Base-by-base conservation (phyloP, 2,113 vertebrate species). In the Lucifuga dentata region DNA sequence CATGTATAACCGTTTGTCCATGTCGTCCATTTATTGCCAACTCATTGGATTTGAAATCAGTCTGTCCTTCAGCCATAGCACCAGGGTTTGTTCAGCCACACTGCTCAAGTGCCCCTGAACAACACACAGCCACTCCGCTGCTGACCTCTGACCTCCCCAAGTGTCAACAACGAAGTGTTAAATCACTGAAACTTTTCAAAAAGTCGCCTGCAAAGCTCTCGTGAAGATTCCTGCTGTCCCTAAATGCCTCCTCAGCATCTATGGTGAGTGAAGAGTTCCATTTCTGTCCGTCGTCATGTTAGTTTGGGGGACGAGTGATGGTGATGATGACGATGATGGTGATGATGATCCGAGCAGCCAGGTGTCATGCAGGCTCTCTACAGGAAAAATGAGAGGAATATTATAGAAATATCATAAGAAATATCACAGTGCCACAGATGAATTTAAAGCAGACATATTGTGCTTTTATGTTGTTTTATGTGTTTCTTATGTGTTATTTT, bases 241-340 rank as follows among this genome's bases (percentile, higher is more conserved):
- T 74, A 69, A 83, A 80, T 39, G 67, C 39, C 12, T 17, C 80
- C 39, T 63, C 60, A 16, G 13, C 5, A 52, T 53, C 41, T 17
- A n/a, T 7, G 2, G 53, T 51, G 5, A 24, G 21, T 46, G 57
- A 29, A 66, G 53, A 48, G 78, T 76, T 55, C 60, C 33, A 41
- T 41, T 50, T 36, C 48, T 5, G 32, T 69, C 36, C 59, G 68
- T 70, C 78, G 68, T 67, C 58, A 55, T 45, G 43, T 38, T 17
- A 39, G 8, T 26, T 9, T 7, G 16, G 40, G 59, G 33, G 26
- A 8, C 9, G 36, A 13, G 43, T 19, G 51, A 43, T 16, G 43
- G 58, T 51, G 62, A 17, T 11, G 36, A 26, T 17, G 35, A 21
- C 68, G 50, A 2, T 50, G 38, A 29, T 46, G 23, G 3, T 33